Base-by-base conservation (phyloP, 2,797 vertebrate genomes). In the Epinephelus awoara region DNA sequence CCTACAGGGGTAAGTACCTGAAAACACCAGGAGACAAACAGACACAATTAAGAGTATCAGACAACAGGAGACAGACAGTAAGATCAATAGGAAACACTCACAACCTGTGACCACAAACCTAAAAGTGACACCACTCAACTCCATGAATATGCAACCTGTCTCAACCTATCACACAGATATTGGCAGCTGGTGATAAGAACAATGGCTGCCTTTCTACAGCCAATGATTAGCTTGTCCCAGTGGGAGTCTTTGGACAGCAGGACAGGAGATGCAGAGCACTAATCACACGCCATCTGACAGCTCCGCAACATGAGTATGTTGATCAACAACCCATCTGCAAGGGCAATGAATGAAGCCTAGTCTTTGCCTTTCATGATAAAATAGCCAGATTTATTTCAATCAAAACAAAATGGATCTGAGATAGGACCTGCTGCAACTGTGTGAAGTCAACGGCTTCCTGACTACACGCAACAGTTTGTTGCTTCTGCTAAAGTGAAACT, bases 151-250 rank as follows among this genome's bases (percentile, higher is more conserved):
- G 19, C 21, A 58, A 17, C 14, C 19, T 66, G 23, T 17, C 25
- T 70, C 6, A 58, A 72, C 34, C 79, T 74, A 88, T 88, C 78
- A 83, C 29, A 67, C 0, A 74, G 50, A 70, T 74, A 77, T 49
- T 50, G 72, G 50, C 25, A 75, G 57, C 42, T 58, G 23, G 14
- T 79, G 84, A 90, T 87, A 89, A 87, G 73, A 52, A 80, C 72
- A 82, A 57, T 72, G 67, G 72, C 34, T 77, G 51, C n/a, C 25
- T 78, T 76, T 76, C 47, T 69, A 50, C 27, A 68, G 44, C 44
- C 75, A 67, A 51, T 73, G 75, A 90, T 79, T 67, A 80, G 76
- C 76, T 56, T 71, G 65, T 78, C 75, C 38, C 42, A 72, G 69
- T 18, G 56, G 34, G 27, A 78, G 58, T 79, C 73, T 82, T 78